These are phyloP conservation scores for Himalopsyche kuldschensis DNA, from an alignment of 2,888 invertebrate genomes.

Conservation along the genomic window DNA sequence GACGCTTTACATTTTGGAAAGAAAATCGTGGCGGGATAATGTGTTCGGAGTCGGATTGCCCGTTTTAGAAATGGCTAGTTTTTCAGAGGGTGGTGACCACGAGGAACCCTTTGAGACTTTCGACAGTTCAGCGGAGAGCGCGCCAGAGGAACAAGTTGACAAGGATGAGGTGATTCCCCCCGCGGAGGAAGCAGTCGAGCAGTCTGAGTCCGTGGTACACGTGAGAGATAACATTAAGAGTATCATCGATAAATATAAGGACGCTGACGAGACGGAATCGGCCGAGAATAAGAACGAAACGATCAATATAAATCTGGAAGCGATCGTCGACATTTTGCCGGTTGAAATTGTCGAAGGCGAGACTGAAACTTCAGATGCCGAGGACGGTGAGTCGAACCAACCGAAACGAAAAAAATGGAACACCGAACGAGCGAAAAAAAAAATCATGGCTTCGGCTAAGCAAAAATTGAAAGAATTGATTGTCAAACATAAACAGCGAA, in stretches of 20 bases:
- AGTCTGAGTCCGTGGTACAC: constrained; percentile 35
- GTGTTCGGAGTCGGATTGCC: constrained; percentile 8
- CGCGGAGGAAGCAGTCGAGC: constrained; percentile 39
- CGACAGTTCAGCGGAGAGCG: not conserved
- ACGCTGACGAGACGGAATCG: constrained; percentile 15
- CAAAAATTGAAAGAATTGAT: constrained; percentile 57
- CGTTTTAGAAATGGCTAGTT: constrained; percentile 44
- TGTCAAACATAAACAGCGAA: constrained; percentile 52
- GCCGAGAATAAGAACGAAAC: not conserved
- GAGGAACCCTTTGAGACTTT: not conserved
- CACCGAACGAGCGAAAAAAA: constrained; percentile 48
- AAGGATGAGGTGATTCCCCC: constrained; percentile 18
- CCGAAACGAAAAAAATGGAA: constrained; percentile 43
- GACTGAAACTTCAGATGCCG: not conserved
- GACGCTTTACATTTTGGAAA: constrained; percentile 76
- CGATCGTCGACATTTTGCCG: not conserved
- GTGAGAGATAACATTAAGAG: constrained; percentile 38
- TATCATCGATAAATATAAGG: constrained; percentile 35
- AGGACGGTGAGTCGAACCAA: constrained; percentile 39
- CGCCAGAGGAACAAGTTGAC: not conserved
- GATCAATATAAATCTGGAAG: not conserved
- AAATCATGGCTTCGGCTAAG: constrained; percentile 57
- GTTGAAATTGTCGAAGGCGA: not conserved
- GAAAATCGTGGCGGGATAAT: constrained; percentile 61
- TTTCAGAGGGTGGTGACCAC: constrained; percentile 33